A percentile compares a stretch with the other conserved stretches of the same genome.
Evolutionary conservation across 2,113 vertebrate species (phyloP).

Genomic region (Campylorhamphus procurvoides): DNA sequence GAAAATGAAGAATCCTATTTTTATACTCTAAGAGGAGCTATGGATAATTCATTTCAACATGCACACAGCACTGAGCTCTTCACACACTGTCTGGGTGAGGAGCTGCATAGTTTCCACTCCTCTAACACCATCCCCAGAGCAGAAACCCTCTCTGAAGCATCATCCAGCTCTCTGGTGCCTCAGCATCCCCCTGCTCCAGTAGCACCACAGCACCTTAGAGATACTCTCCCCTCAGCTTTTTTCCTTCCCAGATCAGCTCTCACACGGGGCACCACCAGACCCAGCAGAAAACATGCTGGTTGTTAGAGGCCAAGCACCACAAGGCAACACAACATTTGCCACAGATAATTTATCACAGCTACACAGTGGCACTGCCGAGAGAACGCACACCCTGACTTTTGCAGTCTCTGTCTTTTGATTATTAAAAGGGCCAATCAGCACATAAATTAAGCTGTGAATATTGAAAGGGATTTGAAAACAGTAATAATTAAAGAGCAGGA

Average conservation of each 20-base stretch:
- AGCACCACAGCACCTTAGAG: neutral
- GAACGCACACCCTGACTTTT: neutral
- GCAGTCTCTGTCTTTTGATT: slow-evolving; percentile 35
- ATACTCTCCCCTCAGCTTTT: neutral
- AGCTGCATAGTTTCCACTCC: neutral
- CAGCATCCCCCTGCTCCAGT: neutral
- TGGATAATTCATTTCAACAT: neutral
- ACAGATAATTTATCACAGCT: slow-evolving; percentile 2
- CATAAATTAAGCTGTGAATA: slow-evolving; percentile 60
- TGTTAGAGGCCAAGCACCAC: neutral
- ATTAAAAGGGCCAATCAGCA: slow-evolving; percentile 47
- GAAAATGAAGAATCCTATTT: neutral
- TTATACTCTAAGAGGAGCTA: neutral
- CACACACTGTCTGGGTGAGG: neutral
- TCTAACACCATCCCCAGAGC: neutral
- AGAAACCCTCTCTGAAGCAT: neutral
- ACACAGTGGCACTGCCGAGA: neutral
- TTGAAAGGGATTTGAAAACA: slow-evolving; percentile 51
- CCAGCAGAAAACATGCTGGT: neutral
- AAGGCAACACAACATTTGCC: neutral
- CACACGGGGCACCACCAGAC: neutral
- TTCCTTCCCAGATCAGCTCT: neutral
- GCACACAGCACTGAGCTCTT: neutral
- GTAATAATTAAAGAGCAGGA: slow-evolving; percentile 54
- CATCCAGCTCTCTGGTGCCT: neutral